These are phyloP conservation scores for Glossosoma conforme DNA, from an alignment of 1,140 invertebrate species.

Conservation along the genomic window DNA sequence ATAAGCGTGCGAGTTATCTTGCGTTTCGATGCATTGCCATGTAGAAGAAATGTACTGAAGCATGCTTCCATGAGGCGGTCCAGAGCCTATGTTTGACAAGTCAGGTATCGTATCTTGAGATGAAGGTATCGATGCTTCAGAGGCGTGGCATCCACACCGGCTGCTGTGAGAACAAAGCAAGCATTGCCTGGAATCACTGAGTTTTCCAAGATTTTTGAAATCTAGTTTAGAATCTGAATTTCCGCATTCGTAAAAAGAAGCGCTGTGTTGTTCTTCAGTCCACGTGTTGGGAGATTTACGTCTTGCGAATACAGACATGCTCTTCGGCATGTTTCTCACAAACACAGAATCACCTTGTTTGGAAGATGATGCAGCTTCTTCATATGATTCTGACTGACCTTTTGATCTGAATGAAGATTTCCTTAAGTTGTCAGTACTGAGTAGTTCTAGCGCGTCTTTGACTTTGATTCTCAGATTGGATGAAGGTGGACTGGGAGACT, in stretches of 20 bases:
- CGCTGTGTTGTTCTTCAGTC: constrained; percentile 14
- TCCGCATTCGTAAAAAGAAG: constrained; percentile 13
- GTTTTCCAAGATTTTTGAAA: constrained; percentile 3
- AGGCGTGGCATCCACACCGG: not conserved
- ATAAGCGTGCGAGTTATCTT: too few relatives aligned
- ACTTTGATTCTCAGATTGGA: constrained; percentile 19
- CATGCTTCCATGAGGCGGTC: too few relatives aligned
- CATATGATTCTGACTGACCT: constrained; percentile 24
- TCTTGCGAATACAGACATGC: constrained; percentile 16
- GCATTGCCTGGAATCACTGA: constrained; percentile 23
- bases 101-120: not conserved
- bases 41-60: too few relatives aligned
- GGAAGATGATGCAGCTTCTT: constrained; percentile 4
- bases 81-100: not conserved
- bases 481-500: constrained; percentile 21
- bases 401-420: constrained; percentile 25
- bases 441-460: constrained; percentile 25
- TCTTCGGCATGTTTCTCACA: constrained; percentile 21
- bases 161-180: constrained; percentile 13
- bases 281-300: constrained; percentile 6
- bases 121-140: not conserved
- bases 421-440: constrained; percentile 27
- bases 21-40: too few relatives aligned
- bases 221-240: constrained; percentile 6
- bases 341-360: not conserved